Conservation (phyloP, 2,113 vertebrate species). For the Amblyornis subalaris region DNA sequence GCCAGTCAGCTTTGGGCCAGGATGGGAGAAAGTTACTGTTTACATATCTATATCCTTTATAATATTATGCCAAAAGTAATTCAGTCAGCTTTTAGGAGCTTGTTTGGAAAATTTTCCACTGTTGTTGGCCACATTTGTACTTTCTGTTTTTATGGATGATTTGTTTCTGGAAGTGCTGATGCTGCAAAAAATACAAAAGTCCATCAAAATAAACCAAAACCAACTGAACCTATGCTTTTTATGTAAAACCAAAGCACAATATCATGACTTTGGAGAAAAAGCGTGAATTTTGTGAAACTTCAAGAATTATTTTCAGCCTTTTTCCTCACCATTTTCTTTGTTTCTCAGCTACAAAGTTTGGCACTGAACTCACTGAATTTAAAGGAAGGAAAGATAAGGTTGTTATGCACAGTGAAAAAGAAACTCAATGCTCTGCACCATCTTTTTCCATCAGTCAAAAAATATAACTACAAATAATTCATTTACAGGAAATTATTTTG, state of each 20-base stretch:
- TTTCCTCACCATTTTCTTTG: neutral
- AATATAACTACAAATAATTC: neutral
- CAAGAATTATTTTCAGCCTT: neutral
- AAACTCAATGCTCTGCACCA: neutral
- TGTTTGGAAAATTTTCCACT: neutral
- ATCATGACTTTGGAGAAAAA: neutral
- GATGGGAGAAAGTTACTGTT: neutral
- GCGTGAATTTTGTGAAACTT: neutral
- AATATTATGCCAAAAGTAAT: neutral
- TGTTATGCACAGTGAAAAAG: neutral
- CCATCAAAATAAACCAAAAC: neutral
- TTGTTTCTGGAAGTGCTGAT: neutral
- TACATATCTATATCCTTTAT: neutral
- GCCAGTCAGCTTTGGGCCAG: neutral
- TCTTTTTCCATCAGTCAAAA: neutral
- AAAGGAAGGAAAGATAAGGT: neutral
- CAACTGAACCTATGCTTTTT: neutral
- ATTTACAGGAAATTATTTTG: neutral
- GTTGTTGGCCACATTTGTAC: neutral
- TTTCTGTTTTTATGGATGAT: conserved; percentile 36
- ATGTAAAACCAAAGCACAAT: neutral
- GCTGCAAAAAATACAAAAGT: neutral
- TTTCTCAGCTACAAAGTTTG: neutral
- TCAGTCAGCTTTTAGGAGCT: neutral
- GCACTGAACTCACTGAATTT: neutral